Conservation (phyloP, 2,888 invertebrate species). For the Branchipolynoe longqiensis region DNA sequence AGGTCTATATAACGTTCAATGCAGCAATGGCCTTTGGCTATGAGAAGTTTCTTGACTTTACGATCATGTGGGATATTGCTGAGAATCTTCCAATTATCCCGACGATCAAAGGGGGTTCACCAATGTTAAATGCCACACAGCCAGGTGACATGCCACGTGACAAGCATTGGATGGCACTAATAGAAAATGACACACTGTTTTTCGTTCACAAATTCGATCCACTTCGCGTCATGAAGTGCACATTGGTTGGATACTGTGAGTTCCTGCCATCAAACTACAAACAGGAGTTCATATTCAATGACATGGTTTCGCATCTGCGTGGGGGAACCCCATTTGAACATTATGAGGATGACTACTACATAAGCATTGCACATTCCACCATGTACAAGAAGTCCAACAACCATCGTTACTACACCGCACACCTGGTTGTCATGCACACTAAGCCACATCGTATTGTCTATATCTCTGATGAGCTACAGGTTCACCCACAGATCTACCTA, state of each 20-base stretch:
- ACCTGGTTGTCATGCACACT: slow-evolving; percentile 69
- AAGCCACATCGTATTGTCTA: slow-evolving; percentile 69
- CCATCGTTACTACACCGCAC: slow-evolving; percentile 69
- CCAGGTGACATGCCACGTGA: slow-evolving; percentile 70
- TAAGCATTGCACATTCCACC: slow-evolving; percentile 70
- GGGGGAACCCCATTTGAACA: slow-evolving; percentile 71
- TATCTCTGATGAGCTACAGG: slow-evolving; percentile 68
- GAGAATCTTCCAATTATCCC: slow-evolving; percentile 69
- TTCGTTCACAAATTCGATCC: slow-evolving; percentile 73
- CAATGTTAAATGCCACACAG: slow-evolving; percentile 69
- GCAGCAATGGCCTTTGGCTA: slow-evolving; percentile 69
- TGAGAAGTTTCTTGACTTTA: slow-evolving; percentile 67
- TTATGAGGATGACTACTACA: slow-evolving; percentile 69
- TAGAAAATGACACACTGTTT: slow-evolving; percentile 65
- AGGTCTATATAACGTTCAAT: slow-evolving; percentile 69
- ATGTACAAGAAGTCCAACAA: slow-evolving; percentile 67
- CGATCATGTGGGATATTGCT: slow-evolving; percentile 69
- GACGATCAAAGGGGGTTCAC: slow-evolving; percentile 68
- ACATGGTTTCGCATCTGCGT: slow-evolving; percentile 68
- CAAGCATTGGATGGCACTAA: slow-evolving; percentile 71
- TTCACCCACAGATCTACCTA: slow-evolving; percentile 67
- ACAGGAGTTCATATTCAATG: slow-evolving; percentile 68
- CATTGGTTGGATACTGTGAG: slow-evolving; percentile 66
- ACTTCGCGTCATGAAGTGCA: slow-evolving; percentile 68
- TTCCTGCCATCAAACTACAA: slow-evolving; percentile 65